These are phyloP conservation scores for Ahaetulla prasina DNA, from an alignment of 2,113 vertebrate species.

Conservation along the genomic window DNA sequence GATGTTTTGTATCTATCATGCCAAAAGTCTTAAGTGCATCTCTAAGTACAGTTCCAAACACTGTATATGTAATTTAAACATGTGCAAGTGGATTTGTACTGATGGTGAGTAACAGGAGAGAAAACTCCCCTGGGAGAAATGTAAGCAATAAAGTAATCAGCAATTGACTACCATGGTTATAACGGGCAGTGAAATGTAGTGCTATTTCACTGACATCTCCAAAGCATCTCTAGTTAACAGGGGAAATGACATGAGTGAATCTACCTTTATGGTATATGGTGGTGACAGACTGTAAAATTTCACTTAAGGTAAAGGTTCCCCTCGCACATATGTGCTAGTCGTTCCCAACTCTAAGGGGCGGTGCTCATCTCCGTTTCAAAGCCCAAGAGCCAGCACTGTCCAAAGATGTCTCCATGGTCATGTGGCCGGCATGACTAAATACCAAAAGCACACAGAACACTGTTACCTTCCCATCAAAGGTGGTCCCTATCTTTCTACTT, in stretches of 20 bases:
- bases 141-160: not conserved
- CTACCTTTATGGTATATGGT: not conserved
- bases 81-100: not conserved
- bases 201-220: not conserved
- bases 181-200: not conserved
- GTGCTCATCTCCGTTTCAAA: no score
- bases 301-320: not conserved
- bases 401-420: no score
- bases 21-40: not conserved
- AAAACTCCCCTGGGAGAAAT: not conserved
- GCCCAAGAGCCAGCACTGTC: no score
- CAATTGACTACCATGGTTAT: not conserved
- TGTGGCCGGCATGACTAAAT: no score
- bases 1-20: not conserved
- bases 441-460: no score
- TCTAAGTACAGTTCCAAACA: not conserved
- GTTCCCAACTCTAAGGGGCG: no score
- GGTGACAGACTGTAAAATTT: not conserved
- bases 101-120: not conserved
- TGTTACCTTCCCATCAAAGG: no score
- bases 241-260: not conserved
- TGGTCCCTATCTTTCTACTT: no score
- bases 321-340: no score
- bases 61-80: not conserved
- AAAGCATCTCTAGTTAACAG: not conserved